Conservation (phyloP, 2,113 vertebrate species). For the Neotragus pygmaeus region DNA sequence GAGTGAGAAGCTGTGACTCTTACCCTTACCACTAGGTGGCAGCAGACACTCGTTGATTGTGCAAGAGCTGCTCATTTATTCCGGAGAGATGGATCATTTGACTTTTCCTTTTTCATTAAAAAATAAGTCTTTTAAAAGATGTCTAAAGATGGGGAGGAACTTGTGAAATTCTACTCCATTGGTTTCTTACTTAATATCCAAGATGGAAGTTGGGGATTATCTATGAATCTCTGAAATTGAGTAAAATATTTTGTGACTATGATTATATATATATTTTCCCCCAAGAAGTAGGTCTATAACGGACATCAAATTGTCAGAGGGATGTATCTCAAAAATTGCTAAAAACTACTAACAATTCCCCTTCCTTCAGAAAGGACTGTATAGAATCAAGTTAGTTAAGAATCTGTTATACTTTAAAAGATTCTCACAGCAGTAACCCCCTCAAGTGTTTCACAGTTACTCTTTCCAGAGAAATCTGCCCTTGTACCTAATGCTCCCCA, state of each 20-base stretch:
- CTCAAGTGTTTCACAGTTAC: neutral
- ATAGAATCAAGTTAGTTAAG: neutral
- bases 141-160: neutral
- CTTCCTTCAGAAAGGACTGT: neutral
- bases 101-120: neutral
- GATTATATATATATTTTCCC: neutral
- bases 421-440: neutral
- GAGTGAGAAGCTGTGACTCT: slow-evolving; percentile 8
- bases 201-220: neutral
- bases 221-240: neutral
- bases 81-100: neutral
- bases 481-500: neutral
- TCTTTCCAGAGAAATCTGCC: neutral
- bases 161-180: neutral
- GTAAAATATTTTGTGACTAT: neutral
- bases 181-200: neutral
- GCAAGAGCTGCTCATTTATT: neutral
- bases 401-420: neutral
- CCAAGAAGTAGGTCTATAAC: neutral
- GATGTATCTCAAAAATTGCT: neutral
- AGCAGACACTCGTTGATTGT: slow-evolving; percentile 67
- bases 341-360: neutral
- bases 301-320: neutral
- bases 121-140: neutral
- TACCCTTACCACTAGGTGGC: slow-evolving; percentile 73